Percentiles rank a stretch among this genome's conserved stretches.
Evolutionary conservation across 2,888 invertebrate species (phyloP).

Genomic region (Eristalis tenax): DNA sequence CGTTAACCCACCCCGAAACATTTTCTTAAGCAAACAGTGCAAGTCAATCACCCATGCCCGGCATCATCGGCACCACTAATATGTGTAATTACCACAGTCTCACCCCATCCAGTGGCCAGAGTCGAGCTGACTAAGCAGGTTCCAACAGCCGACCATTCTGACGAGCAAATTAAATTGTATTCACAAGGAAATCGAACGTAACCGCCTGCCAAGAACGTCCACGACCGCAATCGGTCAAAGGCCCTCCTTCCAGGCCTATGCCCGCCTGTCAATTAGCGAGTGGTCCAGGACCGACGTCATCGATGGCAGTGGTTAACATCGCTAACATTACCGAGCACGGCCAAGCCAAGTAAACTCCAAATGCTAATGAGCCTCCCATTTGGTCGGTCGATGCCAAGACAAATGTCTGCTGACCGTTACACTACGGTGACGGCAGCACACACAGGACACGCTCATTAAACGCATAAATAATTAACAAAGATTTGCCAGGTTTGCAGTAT

Average conservation of each 20-base stretch:
- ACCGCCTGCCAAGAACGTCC: slow-evolving; percentile 48
- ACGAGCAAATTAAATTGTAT: slow-evolving; percentile 31
- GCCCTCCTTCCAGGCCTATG: neutral
- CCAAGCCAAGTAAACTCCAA: slow-evolving; percentile 24
- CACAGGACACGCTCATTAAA: slow-evolving; percentile 53
- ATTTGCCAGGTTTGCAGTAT: slow-evolving; percentile 57
- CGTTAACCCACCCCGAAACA: too few relatives aligned
- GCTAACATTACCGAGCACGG: slow-evolving; percentile 43
- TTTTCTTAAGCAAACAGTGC: neutral
- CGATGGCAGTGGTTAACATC: slow-evolving; percentile 20
- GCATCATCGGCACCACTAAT: slow-evolving; percentile 54
- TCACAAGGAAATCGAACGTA: slow-evolving; percentile 51
- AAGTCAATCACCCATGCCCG: slow-evolving; percentile 23
- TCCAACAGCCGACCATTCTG: slow-evolving; percentile 8
- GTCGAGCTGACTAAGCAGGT: slow-evolving; percentile 38
- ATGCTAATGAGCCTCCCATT: slow-evolving; percentile 57
- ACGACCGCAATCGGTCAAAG: slow-evolving; percentile 53
- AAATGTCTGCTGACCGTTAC: slow-evolving; percentile 19
- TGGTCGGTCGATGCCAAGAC: slow-evolving; percentile 38
- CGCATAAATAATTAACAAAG: slow-evolving; percentile 60
- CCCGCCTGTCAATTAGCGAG: slow-evolving; percentile 63
- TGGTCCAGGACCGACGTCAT: slow-evolving; percentile 17
- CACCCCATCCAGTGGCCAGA: slow-evolving; percentile 10
- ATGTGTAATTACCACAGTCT: slow-evolving; percentile 36
- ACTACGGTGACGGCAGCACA: neutral